Evolutionary conservation across 2,888 invertebrate species (phyloP).

Genomic region (Melanophora roralis): DNA sequence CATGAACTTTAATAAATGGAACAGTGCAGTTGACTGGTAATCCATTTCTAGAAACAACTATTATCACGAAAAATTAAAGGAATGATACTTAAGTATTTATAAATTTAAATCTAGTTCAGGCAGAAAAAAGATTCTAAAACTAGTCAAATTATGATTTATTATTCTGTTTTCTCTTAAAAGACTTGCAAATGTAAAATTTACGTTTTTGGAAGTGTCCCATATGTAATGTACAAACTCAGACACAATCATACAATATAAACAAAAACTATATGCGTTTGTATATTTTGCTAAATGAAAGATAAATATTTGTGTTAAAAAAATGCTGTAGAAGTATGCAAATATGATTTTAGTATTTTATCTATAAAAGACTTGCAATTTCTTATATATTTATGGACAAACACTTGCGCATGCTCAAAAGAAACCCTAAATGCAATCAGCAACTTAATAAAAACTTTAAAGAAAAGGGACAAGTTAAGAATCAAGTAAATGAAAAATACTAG

Average conservation of each 20-base stretch:
- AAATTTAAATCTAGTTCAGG: too few relatives aligned
- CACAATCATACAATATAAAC: neutral
- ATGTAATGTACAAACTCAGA: neutral
- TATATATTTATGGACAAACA: slow-evolving; percentile 46
- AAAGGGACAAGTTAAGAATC: slow-evolving; percentile 6
- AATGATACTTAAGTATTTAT: too few relatives aligned
- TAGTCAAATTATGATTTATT: too few relatives aligned
- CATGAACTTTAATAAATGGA: too few relatives aligned
- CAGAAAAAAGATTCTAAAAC: too few relatives aligned
- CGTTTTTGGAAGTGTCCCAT: too few relatives aligned
- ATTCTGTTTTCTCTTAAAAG: too few relatives aligned
- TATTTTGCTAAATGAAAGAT: slow-evolving; percentile 61
- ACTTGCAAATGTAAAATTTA: too few relatives aligned
- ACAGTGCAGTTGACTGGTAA: too few relatives aligned
- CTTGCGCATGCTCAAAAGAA: slow-evolving; percentile 61
- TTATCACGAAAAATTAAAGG: too few relatives aligned
- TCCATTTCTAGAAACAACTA: too few relatives aligned
- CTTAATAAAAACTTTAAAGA: neutral
- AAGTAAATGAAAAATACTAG: slow-evolving; percentile 8
- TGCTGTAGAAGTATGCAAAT: slow-evolving; percentile 59
- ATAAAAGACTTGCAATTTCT: slow-evolving; percentile 39
- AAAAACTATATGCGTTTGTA: neutral
- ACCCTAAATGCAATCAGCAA: slow-evolving; percentile 39
- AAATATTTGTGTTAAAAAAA: slow-evolving; percentile 55
- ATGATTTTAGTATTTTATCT: slow-evolving; percentile 41